phyloP scores from a whole-genome alignment of 2,888 invertebrate genomes.

The Lasioglossum malachurum region DNA sequence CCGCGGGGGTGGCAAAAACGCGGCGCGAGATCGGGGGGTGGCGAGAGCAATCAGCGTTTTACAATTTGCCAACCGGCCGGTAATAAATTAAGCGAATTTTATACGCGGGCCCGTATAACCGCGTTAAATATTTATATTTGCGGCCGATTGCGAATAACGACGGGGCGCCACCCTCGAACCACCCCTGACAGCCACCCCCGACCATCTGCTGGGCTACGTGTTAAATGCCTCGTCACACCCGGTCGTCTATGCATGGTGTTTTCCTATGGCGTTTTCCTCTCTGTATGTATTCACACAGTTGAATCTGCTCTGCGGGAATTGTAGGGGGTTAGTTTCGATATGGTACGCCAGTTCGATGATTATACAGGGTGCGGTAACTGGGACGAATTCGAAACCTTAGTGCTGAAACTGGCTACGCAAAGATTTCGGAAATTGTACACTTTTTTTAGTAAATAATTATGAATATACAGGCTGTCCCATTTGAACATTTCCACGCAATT shows the following conservation, averaged over 20 bases:
- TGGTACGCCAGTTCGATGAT: neutral
- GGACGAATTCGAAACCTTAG: neutral
- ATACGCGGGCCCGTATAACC: conserved; percentile 71
- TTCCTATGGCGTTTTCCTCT: neutral
- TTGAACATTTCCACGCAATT: neutral
- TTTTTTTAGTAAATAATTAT: neutral
- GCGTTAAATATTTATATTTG: conserved; percentile 77
- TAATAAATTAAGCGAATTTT: conserved; percentile 75
- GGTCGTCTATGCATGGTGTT: conserved; percentile 21
- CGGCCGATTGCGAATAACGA: conserved; percentile 63
- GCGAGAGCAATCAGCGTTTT: conserved; percentile 70
- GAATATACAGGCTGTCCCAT: neutral
- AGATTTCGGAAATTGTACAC: neutral
- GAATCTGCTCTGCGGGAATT: neutral
- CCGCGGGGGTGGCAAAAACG: neutral
- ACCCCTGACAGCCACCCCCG: neutral
- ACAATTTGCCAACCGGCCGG: conserved; percentile 70
- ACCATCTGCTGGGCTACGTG: conserved; percentile 57
- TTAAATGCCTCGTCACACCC: conserved; percentile 68
- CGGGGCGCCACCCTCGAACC: conserved; percentile 27
- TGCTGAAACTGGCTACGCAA: neutral
- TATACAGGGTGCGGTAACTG: neutral
- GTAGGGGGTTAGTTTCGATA: neutral
- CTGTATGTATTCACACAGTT: neutral
- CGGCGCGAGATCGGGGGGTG: conserved; percentile 13